Percentiles rank a stretch among this genome's conserved stretches.
These are phyloP conservation scores for Sisyra terminalis DNA, from an alignment of 2,888 invertebrate genomes.

Conservation along the genomic window DNA sequence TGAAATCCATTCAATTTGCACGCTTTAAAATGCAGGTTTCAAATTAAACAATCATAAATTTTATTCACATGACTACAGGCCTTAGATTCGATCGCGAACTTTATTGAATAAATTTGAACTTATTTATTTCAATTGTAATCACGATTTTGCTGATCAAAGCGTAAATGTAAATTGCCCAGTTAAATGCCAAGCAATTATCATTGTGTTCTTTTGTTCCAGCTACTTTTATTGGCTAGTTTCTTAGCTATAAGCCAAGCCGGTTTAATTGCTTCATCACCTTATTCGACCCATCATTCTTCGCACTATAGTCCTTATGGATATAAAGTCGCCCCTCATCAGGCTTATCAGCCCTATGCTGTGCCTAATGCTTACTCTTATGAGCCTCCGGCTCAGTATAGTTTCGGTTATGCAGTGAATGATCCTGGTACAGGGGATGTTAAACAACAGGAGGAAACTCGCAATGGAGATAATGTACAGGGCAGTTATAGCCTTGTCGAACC, in stretches of 20 bases:
- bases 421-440: constrained; percentile 5
- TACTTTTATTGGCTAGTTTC: background rate
- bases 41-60: too few species aligned
- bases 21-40: too few species aligned
- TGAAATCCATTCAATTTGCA: too few species aligned
- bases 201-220: background rate
- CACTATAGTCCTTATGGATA: background rate
- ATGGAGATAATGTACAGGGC: constrained; percentile 2
- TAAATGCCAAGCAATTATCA: background rate
- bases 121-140: too few species aligned
- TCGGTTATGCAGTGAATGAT: constrained; percentile 4
- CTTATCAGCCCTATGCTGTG: background rate
- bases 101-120: too few species aligned
- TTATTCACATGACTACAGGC: too few species aligned
- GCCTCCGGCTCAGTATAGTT: constrained; percentile 3
- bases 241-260: background rate
- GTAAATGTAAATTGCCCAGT: background rate
- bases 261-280: background rate
- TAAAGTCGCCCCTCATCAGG: background rate
- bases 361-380: background rate
- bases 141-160: background rate
- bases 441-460: constrained; percentile 3
- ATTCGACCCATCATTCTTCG: background rate
- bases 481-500: constrained; percentile 3
- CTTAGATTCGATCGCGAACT: too few species aligned